Evolutionary conservation across 2,113 vertebrate genomes (phyloP).

Genomic region (Catharus minimus): DNA sequence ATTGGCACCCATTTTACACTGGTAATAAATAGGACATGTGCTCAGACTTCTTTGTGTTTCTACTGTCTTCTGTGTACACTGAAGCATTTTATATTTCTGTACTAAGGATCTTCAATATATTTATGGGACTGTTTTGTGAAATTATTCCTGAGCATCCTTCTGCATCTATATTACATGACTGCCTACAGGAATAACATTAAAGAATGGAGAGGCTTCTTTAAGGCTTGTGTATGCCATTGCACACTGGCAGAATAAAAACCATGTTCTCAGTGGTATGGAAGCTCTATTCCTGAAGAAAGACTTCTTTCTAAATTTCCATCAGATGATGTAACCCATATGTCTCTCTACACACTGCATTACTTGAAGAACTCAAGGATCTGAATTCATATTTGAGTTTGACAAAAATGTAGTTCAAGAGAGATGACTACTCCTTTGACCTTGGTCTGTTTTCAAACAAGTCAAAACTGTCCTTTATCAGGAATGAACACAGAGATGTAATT

Average conservation of each 20-base stretch:
- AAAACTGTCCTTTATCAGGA: not conserved
- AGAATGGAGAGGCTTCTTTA: not conserved
- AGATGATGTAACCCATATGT: not conserved
- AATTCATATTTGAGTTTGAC: not conserved
- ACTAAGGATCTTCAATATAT: not conserved
- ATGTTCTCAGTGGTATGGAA: not conserved
- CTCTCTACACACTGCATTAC: not conserved
- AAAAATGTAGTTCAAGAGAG: not conserved
- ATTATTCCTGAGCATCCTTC: not conserved
- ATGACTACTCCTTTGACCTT: not conserved
- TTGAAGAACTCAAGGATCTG: not conserved
- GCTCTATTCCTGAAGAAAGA: not conserved
- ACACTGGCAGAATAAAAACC: not conserved
- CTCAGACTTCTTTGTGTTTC: not conserved
- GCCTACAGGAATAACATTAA: not conserved
- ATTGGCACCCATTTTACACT: not conserved
- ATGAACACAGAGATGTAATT: not conserved
- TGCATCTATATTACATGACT: not conserved
- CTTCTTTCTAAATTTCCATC: not conserved
- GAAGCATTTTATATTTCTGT: not conserved
- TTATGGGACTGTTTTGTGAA: not conserved
- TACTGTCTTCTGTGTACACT: not conserved
- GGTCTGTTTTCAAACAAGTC: not conserved
- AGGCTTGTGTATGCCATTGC: not conserved
- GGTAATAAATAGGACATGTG: not conserved